These are phyloP conservation scores for Chanos chanos DNA, from an alignment of 2,797 vertebrate species.

Conservation along the genomic window DNA sequence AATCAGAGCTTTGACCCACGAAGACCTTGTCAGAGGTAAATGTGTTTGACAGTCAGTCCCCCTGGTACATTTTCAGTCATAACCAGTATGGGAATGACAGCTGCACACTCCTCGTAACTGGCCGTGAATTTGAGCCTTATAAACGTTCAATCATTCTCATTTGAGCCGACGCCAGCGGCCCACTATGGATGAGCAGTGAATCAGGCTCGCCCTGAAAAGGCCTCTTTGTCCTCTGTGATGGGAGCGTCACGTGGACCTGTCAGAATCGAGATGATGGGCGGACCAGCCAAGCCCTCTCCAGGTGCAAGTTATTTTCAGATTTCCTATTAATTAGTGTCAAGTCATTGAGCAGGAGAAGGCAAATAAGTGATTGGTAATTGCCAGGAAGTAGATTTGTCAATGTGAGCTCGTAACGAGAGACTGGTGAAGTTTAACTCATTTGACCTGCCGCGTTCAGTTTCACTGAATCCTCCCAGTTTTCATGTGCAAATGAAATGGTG, in stretches of 20 bases:
- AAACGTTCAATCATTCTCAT: conserved; percentile 3
- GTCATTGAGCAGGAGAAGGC: conserved; percentile 32
- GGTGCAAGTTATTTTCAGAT: conserved; percentile 52
- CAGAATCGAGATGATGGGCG: conserved; percentile 3
- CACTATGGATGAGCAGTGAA: conserved; percentile 3
- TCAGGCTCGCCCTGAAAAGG: conserved; percentile 22
- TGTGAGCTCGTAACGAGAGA: conserved; percentile 24
- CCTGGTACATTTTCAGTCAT: background rate
- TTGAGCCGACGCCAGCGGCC: conserved; percentile 14
- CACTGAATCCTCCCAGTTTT: conserved; percentile 5
- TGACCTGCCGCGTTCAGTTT: conserved; percentile 26
- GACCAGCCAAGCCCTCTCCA: conserved; percentile 29
- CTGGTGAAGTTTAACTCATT: conserved; percentile 36
- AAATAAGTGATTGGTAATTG: conserved; percentile 47
- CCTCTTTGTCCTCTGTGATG: conserved; percentile 27
- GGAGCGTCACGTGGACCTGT: conserved; percentile 8
- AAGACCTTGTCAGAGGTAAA: conserved; percentile 6
- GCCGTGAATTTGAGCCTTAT: background rate
- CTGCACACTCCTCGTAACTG: conserved; percentile 11
- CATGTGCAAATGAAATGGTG: conserved; percentile 20
- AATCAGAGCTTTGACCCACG: background rate
- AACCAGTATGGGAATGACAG: conserved; percentile 7
- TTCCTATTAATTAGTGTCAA: conserved; percentile 35
- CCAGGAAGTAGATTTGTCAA: conserved; percentile 43
- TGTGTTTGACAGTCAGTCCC: conserved; percentile 2